Evolutionary conservation across 2,797 vertebrate species (phyloP).

Genomic region (Hyperoplus immaculatus): DNA sequence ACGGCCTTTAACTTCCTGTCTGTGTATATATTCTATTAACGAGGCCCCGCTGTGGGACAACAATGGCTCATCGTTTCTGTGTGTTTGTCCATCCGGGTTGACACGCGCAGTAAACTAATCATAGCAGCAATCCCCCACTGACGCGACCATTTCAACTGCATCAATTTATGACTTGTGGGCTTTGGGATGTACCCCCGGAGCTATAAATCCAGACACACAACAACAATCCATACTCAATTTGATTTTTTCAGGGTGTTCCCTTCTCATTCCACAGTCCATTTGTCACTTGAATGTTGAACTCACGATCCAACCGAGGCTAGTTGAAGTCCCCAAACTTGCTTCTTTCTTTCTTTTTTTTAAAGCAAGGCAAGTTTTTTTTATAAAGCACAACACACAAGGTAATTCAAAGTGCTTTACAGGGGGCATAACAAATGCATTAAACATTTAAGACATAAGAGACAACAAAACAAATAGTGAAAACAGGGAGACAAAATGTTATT

Average conservation of each 20-base stretch:
- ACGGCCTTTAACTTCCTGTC: constrained; percentile 67
- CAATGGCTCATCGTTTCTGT: constrained; percentile 65
- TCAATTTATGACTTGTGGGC: constrained; percentile 78
- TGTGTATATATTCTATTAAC: constrained; percentile 76
- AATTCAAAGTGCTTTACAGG: no score
- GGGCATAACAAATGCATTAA: no score
- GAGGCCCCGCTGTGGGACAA: constrained; percentile 65
- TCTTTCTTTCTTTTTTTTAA: constrained; percentile 41
- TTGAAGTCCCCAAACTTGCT: constrained; percentile 62
- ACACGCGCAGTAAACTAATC: constrained; percentile 66
- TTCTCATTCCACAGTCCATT: constrained; percentile 70
- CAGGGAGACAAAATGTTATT: no score
- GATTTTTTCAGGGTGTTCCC: constrained; percentile 72
- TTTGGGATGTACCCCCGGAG: constrained; percentile 53
- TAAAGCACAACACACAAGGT: no score
- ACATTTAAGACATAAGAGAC: no score
- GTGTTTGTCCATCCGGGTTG: constrained; percentile 41
- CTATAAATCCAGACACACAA: constrained; percentile 66
- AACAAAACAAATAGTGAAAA: no score
- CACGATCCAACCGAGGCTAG: constrained; percentile 73
- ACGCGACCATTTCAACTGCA: constrained; percentile 67
- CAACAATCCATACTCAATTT: constrained; percentile 79
- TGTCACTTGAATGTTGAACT: constrained; percentile 73
- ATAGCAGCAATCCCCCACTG: constrained; percentile 60
- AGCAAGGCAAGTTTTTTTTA: constrained; percentile 77